phyloP scores from a whole-genome alignment of 2,113 vertebrate species.

The Syrmaticus mikado region DNA sequence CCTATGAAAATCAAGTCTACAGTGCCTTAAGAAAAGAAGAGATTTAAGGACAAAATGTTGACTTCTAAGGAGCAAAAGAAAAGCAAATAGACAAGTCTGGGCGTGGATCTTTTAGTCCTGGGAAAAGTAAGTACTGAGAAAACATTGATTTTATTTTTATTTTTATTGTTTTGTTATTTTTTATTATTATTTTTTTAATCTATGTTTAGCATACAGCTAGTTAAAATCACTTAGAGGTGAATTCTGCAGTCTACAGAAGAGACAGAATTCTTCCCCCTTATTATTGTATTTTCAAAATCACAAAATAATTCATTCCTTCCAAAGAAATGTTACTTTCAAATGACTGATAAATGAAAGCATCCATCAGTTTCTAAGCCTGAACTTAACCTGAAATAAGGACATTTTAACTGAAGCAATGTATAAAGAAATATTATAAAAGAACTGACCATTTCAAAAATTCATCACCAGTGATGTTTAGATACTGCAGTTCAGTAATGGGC shows the following conservation, averaged over 20 bases:
- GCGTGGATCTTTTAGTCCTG: neutral
- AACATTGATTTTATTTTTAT: neutral
- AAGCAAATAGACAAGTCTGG: neutral
- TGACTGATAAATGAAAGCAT: slow-evolving; percentile 32
- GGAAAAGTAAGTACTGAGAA: neutral
- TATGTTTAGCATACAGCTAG: neutral
- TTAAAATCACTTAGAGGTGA: neutral
- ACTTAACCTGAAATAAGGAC: slow-evolving; percentile 12
- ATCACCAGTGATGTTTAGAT: slow-evolving; percentile 68
- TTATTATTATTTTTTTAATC: neutral
- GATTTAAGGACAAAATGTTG: neutral
- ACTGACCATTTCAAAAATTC: slow-evolving; percentile 62
- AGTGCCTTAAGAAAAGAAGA: neutral
- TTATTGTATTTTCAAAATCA: slow-evolving; percentile 12
- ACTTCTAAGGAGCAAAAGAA: neutral
- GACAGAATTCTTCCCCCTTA: neutral
- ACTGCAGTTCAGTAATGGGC: slow-evolving; percentile 64
- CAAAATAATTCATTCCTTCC: neutral
- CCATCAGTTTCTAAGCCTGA: neutral
- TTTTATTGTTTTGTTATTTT: neutral
- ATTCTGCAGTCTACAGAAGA: neutral
- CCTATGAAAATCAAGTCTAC: neutral
- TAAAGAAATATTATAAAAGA: slow-evolving; percentile 51
- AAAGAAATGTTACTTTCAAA: slow-evolving; percentile 61
- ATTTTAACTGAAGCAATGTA: slow-evolving; percentile 21